These are phyloP conservation scores for Daboia siamensis DNA, from an alignment of 2,113 vertebrate genomes.

Conservation along the genomic window DNA sequence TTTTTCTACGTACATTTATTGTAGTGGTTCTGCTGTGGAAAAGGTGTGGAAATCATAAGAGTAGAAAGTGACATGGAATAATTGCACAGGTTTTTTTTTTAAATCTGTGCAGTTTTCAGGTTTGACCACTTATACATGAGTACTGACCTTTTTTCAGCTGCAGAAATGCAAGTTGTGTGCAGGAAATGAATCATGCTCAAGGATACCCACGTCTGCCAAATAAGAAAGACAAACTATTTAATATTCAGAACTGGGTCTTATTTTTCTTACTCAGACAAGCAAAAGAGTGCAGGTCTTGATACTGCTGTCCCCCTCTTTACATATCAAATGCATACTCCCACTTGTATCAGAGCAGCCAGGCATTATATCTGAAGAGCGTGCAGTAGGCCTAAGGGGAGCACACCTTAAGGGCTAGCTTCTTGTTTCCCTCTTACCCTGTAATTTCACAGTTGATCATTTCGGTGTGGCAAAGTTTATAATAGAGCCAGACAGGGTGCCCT, in stretches of 20 bases:
- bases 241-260: rapidly evolving
- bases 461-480: constrained; percentile 43
- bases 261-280: background rate
- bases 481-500: constrained; percentile 42
- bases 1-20: no score
- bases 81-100: background rate
- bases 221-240: rapidly evolving
- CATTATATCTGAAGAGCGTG: background rate
- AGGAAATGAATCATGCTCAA: rapidly evolving
- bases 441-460: constrained; percentile 55
- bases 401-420: background rate
- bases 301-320: background rate
- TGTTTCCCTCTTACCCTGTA: constrained; percentile 32
- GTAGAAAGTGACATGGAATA: background rate
- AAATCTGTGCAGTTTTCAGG: background rate
- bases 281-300: background rate
- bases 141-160: background rate
- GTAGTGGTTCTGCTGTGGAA: background rate
- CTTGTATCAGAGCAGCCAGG: constrained; percentile 21
- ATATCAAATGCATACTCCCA: background rate
- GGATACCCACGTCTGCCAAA: background rate
- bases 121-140: background rate
- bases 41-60: background rate
- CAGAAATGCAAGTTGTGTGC: background rate
- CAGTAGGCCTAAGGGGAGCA: rapidly evolving